Conservation (phyloP, 2,113 vertebrate genomes). For the Psittacara wagleri region DNA sequence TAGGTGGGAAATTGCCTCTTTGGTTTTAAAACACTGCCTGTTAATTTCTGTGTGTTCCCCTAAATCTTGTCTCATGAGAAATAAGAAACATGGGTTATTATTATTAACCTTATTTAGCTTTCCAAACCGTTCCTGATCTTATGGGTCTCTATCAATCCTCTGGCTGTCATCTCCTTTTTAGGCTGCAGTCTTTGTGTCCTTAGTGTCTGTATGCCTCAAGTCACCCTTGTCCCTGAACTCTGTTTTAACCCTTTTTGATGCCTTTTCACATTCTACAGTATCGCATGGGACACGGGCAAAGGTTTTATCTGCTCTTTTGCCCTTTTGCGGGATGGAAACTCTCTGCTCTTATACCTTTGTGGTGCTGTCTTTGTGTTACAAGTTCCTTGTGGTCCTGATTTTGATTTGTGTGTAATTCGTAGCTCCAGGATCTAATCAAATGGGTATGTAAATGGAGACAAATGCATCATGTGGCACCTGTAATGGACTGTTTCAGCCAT, state of each 20-base stretch:
- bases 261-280: neutral
- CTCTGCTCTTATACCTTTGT: neutral
- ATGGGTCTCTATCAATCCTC: neutral
- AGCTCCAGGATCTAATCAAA: neutral
- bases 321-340: neutral
- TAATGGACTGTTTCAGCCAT: conserved; percentile 45
- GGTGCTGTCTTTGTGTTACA: neutral
- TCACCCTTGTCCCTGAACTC: accelerated
- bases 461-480: conserved; percentile 33
- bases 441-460: conserved; percentile 39
- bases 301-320: neutral
- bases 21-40: neutral
- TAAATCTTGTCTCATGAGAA: neutral
- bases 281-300: neutral
- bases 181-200: neutral
- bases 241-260: neutral
- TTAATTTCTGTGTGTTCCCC: neutral
- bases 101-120: neutral
- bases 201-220: neutral
- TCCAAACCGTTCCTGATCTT: neutral
- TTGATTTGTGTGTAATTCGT: neutral
- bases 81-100: neutral
- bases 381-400: neutral
- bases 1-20: neutral
- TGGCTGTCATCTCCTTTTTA: neutral